Conservation (phyloP, 1,140 invertebrate species). For the Branchinecta lindahli region DNA sequence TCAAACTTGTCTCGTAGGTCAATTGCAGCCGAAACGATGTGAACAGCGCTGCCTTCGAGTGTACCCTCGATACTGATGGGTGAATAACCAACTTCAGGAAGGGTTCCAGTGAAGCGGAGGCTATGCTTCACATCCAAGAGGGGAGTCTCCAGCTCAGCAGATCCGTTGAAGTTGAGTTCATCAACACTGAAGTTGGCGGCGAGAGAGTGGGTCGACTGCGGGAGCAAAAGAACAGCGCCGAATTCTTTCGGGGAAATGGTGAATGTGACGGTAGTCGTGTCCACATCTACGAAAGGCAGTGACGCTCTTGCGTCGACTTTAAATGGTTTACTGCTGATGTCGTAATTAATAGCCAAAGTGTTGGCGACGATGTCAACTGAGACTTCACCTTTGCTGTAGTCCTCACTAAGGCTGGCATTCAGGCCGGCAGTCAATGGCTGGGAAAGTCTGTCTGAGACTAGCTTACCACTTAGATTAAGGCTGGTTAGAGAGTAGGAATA, state of each 20-base stretch:
- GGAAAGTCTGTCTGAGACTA: background rate
- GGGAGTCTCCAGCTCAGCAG: conserved; percentile 18
- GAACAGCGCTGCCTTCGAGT: background rate
- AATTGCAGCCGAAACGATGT: background rate
- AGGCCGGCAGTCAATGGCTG: background rate
- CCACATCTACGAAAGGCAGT: conserved; percentile 16
- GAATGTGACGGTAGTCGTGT: conserved; percentile 12
- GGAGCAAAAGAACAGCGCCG: conserved; percentile 11
- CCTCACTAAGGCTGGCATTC: background rate
- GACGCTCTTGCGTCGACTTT: conserved; percentile 10
- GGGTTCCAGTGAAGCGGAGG: background rate
- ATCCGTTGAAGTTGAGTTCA: conserved; percentile 11
- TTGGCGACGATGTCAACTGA: conserved; percentile 16
- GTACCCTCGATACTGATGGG: background rate
- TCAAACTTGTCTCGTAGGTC: background rate
- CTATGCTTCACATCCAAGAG: conserved; percentile 14
- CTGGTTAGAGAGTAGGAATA: background rate
- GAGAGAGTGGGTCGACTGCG: conserved; percentile 13
- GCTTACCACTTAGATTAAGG: background rate
- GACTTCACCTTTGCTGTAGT: conserved; percentile 8
- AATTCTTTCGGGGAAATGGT: background rate
- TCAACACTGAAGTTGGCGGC: conserved; percentile 8
- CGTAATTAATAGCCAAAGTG: conserved; percentile 12
- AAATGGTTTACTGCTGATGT: conserved; percentile 3
- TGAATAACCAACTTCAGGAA: background rate